These are phyloP conservation scores for Yponomeuta cagnagella DNA, from an alignment of 2,888 invertebrate species.

Conservation along the genomic window DNA sequence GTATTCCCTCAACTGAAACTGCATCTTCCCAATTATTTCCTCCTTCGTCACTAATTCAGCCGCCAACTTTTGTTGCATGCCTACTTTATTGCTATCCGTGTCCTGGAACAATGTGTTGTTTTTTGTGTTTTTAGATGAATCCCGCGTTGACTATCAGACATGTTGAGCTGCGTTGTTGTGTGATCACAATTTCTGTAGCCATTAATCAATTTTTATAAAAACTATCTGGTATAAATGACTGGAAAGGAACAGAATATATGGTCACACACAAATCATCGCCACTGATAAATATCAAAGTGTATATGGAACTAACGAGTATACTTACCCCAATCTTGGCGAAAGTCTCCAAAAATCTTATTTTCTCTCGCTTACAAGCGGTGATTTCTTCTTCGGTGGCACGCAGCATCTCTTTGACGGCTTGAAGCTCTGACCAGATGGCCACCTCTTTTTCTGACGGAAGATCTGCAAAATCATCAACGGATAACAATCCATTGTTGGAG, in stretches of 20 bases:
- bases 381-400: conserved; percentile 61
- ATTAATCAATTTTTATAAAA: conserved; percentile 27
- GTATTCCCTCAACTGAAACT: conserved; percentile 57
- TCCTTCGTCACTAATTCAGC: conserved; percentile 66
- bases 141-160: not conserved
- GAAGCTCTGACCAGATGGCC: conserved; percentile 60
- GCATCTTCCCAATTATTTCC: conserved; percentile 61
- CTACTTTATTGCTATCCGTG: conserved; percentile 53
- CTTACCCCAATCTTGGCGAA: conserved; percentile 60
- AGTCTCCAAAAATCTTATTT: conserved; percentile 62
- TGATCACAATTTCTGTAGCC: conserved; percentile 4
- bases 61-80: conserved; percentile 65
- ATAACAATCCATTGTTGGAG: too few species aligned
- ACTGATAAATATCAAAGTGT: not conserved
- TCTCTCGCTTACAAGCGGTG: conserved; percentile 52
- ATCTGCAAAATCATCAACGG: conserved; percentile 33
- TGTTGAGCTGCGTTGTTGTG: not conserved
- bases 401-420: conserved; percentile 61
- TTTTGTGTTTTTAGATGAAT: not conserved
- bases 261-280: not conserved
- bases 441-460: conserved; percentile 62
- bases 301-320: conserved; percentile 19
- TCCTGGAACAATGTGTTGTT: conserved; percentile 40
- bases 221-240: conserved; percentile 49
- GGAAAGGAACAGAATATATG: conserved; percentile 40